Conservation (phyloP, 1,140 invertebrate species). For the Macrostomum lignano region DNA sequence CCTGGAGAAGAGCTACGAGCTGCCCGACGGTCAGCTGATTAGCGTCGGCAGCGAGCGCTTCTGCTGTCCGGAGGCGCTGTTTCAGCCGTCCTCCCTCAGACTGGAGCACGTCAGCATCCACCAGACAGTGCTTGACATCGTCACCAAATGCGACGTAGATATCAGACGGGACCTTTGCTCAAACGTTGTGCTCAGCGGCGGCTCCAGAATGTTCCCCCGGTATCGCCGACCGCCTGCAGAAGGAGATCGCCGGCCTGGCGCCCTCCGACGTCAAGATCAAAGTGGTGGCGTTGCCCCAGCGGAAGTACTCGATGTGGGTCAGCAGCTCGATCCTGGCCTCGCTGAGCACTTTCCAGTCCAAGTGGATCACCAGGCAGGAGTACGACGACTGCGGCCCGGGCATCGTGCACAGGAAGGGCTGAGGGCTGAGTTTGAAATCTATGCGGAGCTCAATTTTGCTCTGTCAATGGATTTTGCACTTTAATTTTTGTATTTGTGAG, state of each 20-base stretch:
- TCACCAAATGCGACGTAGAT: neutral
- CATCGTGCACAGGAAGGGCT: conserved; percentile 72
- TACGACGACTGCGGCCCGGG: conserved; percentile 64
- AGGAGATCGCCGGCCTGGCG: neutral
- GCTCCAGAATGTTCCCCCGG: neutral
- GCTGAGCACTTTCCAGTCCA: conserved; percentile 28
- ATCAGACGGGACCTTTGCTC: conserved; percentile 1
- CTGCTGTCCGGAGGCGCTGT: conserved; percentile 74
- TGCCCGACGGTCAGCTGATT: conserved; percentile 73
- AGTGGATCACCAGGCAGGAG: conserved; percentile 62
- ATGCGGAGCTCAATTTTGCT: too few relatives aligned
- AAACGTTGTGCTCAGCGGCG: conserved; percentile 1
- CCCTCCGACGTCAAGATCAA: neutral
- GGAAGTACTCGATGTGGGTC: too few relatives aligned
- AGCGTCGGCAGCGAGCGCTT: conserved; percentile 75
- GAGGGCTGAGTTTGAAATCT: conserved; percentile 36
- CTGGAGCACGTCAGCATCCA: neutral
- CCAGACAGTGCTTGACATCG: neutral
- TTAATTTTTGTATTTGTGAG: too few relatives aligned
- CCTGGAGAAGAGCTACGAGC: conserved; percentile 36
- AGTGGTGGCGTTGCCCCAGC: neutral
- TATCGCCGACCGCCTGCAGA: neutral
- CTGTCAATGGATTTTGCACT: too few relatives aligned
- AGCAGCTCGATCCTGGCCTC: too few relatives aligned
- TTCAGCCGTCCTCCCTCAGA: conserved; percentile 24